These are phyloP conservation scores for Electrona antarctica DNA, from an alignment of 2,113 vertebrate species.

Conservation along the genomic window DNA sequence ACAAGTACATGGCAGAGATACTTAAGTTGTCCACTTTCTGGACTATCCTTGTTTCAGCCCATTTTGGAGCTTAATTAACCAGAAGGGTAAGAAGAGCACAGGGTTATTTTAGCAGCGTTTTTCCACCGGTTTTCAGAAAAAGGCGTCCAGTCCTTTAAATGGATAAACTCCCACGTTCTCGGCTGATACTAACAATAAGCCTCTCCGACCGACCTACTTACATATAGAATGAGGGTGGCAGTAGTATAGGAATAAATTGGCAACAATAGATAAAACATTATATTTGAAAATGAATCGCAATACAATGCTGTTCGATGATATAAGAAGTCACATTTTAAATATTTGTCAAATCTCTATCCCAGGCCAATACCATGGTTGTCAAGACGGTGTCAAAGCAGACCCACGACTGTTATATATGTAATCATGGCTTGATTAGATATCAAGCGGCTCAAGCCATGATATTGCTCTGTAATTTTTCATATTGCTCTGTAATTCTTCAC, in stretches of 20 bases:
- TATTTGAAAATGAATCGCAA: not conserved
- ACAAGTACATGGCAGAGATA: conserved; percentile 39
- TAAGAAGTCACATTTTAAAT: not conserved
- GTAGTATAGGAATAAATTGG: too few species aligned
- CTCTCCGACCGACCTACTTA: too few species aligned
- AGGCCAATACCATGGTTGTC: not conserved
- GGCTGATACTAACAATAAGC: too few species aligned
- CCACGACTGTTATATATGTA: not conserved
- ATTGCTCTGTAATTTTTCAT: conserved; percentile 42
- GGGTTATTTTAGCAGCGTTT: not conserved
- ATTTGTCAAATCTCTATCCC: not conserved
- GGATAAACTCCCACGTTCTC: too few species aligned
- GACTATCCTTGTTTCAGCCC: conserved; percentile 54
- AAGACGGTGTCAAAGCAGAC: conserved; percentile 32
- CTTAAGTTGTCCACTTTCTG: conserved; percentile 55
- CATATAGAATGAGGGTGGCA: too few species aligned
- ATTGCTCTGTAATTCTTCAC: conserved; percentile 43
- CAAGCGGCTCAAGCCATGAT: too few species aligned
- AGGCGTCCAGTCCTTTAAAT: too few species aligned
- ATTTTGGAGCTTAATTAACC: conserved; percentile 57
- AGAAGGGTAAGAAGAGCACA: conserved; percentile 48
- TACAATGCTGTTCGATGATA: not conserved
- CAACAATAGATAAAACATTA: not conserved
- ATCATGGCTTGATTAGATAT: conserved; percentile 17
- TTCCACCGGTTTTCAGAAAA: not conserved